Base-by-base conservation (phyloP, 2,113 vertebrate species). In the Onychostruthus taczanowskii region DNA sequence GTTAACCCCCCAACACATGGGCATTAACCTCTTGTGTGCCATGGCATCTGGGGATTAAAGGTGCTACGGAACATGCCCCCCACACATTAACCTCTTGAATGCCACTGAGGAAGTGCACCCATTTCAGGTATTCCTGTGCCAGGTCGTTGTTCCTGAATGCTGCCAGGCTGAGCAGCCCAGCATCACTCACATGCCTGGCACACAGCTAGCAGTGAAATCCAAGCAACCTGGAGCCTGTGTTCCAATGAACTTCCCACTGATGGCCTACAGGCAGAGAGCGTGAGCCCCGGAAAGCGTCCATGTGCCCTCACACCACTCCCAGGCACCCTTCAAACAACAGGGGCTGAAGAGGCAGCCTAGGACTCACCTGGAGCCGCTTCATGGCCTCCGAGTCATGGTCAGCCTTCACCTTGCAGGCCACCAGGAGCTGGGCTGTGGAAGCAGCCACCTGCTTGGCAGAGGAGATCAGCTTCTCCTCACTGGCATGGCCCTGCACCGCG, bases 361-460 rank as follows among this genome's bases (percentile, higher is more conserved):
- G 47, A 72, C 85, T 79, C 81, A 99, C 99, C 99, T 99, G 99
- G 47, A 99, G 98, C 69, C 99, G 98, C 96, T 99, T 99, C 99
- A 99, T 99, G 94, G 99, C 99, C 97, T 99, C 99, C 0, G 99
- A 99, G 96, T 99, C 99, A 24, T 99, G 99, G 97, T 99, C 99
- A 18, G 99, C 99, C 97, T 99, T 99, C 93, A 99, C 99, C 96
- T 99, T 99, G 96, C 99, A 99, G 96, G 99, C 99, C 94, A 99
- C 99, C 52, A 99, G 98, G 87, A 99, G 97, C 97, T 99, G 99
- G 37, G 99, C 99, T 0, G 99, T 99, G 91, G 99, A 99, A n/a
- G 99, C 99, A 2, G 99, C 99, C 15, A 99, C 99, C 97, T 99
- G 99, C 97, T 99, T 99, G 90, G 99, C 99, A 0, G 99, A 99